Base-by-base conservation (phyloP, 2,113 vertebrate genomes). In the Percopsis transmontana region DNA sequence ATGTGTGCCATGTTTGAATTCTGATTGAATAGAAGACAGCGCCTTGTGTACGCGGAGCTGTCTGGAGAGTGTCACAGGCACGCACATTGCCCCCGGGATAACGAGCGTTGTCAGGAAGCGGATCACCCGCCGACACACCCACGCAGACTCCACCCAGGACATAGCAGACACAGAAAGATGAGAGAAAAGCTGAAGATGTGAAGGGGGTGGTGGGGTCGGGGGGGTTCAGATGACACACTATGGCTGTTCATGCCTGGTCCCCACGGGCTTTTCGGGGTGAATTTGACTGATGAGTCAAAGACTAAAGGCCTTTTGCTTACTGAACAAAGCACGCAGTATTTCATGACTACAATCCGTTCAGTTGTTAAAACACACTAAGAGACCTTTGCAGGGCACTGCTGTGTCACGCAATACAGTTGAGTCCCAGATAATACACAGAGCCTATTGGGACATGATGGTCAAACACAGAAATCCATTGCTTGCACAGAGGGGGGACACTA, bases 391-490 rank as follows among this genome's bases (percentile, higher is more conserved):
- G 45, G 58, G 45, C 1, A 14, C 40, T 38, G 42, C 47, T 24
- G 5, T 58, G 47, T 59, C 24, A 61, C 18, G 18, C 41, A 74
- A 48, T 15, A 51, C 55, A 53, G 14, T 65, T 47, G 51, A 67
- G 24, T 62, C 41, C 62, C 39, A 44, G 45, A 38, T 33, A 41
- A 68, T 48, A 56, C 15, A 21, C 68, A 56, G 58, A 33, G 42
- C 7, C 47, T 13, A 61, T 56, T 41, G 62, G 41, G 16, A 55
- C 56, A 19, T 20, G 27, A 66, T 66, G 41, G 68, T 69, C 51
- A 78, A 72, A 73, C 42, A 63, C 19, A 51, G 54, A 76, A 69
- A 81, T 75, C 70, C 27, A 86, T 79, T 73, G 68, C 65, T 42
- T 19, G 50, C 53, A 66, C 64, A 74, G 59, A 45, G 21, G 45